A percentile compares a stretch with the other conserved stretches of the same genome.
Conservation (phyloP, 2,113 vertebrate genomes). For the Choloepus hoffmanni region DNA sequence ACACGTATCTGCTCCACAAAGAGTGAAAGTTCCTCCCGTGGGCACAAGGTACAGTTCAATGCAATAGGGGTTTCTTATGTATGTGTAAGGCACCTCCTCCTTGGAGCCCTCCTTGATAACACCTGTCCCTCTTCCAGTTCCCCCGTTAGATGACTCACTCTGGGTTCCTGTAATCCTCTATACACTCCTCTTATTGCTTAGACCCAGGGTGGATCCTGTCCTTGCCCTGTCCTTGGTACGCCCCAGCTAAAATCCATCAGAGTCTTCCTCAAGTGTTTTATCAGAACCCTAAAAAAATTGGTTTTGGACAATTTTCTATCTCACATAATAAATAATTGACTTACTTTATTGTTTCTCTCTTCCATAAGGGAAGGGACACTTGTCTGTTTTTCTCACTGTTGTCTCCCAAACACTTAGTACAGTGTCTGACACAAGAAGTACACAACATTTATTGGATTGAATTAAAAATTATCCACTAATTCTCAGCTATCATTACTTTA, state of each 20-base stretch:
- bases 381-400: neutral
- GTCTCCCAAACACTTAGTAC: neutral
- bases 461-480: neutral
- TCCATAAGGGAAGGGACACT: neutral
- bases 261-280: neutral
- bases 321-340: neutral
- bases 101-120: neutral
- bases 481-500: neutral
- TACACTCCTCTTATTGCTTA: no score
- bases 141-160: neutral
- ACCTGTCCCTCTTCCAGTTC: neutral
- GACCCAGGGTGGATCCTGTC: rapidly evolving
- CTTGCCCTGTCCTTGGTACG: neutral
- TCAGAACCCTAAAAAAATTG: neutral
- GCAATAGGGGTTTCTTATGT: neutral
- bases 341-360: neutral
- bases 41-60: neutral
- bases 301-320: neutral
- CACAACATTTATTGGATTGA: neutral
- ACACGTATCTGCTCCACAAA: neutral
- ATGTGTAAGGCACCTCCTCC: neutral
- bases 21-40: neutral
- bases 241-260: neutral
- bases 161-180: neutral
- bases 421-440: neutral